Conservation (phyloP, 2,113 vertebrate species). For the Erpornis zantholeuca region DNA sequence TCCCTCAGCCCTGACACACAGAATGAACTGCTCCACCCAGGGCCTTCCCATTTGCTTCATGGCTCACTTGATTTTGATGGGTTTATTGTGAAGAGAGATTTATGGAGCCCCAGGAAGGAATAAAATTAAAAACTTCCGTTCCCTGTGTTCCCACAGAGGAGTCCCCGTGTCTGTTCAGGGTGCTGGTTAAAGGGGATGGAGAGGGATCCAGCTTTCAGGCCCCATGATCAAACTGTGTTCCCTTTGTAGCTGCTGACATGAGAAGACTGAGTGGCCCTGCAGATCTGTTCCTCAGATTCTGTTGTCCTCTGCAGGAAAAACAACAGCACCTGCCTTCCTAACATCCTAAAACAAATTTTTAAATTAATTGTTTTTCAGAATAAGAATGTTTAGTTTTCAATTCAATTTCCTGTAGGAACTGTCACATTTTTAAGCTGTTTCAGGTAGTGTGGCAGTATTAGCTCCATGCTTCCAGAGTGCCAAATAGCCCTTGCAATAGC, state of each 20-base stretch:
- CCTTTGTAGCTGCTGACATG: rapidly evolving
- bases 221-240: rapidly evolving
- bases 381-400: neutral
- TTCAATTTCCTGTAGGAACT: neutral
- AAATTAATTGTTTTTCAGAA: neutral
- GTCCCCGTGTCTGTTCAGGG: rapidly evolving
- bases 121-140: conserved; percentile 44
- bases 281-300: neutral
- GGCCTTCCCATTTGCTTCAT: conserved; percentile 32
- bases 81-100: conserved; percentile 45
- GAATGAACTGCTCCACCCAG: conserved; percentile 27
- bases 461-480: neutral
- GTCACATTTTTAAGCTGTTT: neutral
- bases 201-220: neutral
- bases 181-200: neutral
- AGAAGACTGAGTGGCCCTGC: neutral
- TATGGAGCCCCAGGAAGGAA: conserved; percentile 32
- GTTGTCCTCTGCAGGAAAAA: neutral
- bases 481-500: neutral
- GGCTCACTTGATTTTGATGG: conserved; percentile 46
- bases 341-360: neutral
- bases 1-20: neutral
- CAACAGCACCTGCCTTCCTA: neutral
- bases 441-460: neutral
- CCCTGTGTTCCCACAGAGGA: neutral